phyloP scores from a whole-genome alignment of 2,797 vertebrate genomes.

The Leuciscus waleckii region DNA sequence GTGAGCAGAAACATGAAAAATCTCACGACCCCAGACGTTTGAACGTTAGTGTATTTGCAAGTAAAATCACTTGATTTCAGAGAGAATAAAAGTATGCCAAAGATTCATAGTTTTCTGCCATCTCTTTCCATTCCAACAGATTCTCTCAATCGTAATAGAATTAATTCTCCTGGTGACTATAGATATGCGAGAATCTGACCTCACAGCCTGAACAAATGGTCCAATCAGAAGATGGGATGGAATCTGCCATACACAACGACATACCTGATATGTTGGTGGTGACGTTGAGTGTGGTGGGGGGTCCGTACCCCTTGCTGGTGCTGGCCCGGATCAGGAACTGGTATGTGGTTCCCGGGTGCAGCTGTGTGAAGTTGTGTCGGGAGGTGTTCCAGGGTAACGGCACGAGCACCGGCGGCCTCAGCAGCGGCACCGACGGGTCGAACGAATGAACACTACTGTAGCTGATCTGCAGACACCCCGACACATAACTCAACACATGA shows the following conservation, averaged over 20 bases:
- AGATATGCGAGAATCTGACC: neutral
- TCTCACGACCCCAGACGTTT: too few species aligned
- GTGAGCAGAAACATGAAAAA: too few species aligned
- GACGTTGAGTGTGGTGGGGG: conserved; percentile 89
- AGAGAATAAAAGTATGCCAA: neutral
- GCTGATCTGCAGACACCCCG: conserved; percentile 82
- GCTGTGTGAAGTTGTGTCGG: conserved; percentile 89
- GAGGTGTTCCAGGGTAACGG: conserved; percentile 92
- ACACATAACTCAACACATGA: neutral
- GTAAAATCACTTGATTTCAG: neutral
- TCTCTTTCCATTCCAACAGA: neutral
- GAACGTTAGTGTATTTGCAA: neutral
- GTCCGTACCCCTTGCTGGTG: conserved; percentile 94
- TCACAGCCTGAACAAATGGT: neutral
- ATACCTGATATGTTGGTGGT: conserved; percentile 99
- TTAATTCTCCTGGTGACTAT: neutral
- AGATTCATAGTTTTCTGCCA: neutral
- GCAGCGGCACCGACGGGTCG: conserved; percentile 92
- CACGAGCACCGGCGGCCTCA: conserved; percentile 87
- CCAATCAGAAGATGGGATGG: neutral
- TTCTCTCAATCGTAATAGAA: neutral
- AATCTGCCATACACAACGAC: neutral
- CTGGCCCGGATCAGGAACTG: conserved; percentile 94
- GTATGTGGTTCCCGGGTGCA: conserved; percentile 96
- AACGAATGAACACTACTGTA: conserved; percentile 94